Evolutionary conservation across 1,140 invertebrate species (phyloP), one percentile per base, ranked within the genome.

Genomic region (Sycobia sp.): DNA sequence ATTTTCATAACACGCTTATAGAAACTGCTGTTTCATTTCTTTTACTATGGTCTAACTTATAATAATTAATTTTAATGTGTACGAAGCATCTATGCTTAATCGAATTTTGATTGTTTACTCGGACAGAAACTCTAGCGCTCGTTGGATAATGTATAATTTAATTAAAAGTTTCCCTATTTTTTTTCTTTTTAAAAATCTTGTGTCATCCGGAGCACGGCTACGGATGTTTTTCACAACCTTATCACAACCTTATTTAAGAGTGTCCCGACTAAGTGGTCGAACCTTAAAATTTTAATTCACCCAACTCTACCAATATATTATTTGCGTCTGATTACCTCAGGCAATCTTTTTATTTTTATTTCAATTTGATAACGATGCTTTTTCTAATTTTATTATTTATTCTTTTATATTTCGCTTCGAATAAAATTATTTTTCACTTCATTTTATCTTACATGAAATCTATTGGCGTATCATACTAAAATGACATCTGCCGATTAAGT

Each of bases 221-320:
- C 73, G 75, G 75, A 74, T 73, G 69, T 73, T 69, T 75, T 76
- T 81, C 79, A 81, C 79, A 81, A 81, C 79, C 79, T 77, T 80
- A 79, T 81, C 79, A 81, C 79, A 81, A 81, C 79, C 79, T 79
- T 80, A 80, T 78, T 65, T 76, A 77, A 79, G 74, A 76, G 71
- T 76, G 71, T 67, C 70, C 69, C 71, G 72, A 71, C 73, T 56
- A 66, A 54, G 65, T 68, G 67, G 70, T 77, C 69, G 67, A 70
- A 71, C 34, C 64, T 57, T 68, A 36, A 13, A 38, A 47, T 68
- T 65, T 67, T 54, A 67, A 66, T 65, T 66, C 57, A 67, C 66
- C 65, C 66, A 62, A 66, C 61, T 59, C 53, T 55, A 43, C 66
- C 10, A 54, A 54, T 23, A 36, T 18, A 47, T 46, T 32, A n/a